phyloP scores from a whole-genome alignment of 2,888 invertebrate species.

The Platerodrilus igneus region DNA sequence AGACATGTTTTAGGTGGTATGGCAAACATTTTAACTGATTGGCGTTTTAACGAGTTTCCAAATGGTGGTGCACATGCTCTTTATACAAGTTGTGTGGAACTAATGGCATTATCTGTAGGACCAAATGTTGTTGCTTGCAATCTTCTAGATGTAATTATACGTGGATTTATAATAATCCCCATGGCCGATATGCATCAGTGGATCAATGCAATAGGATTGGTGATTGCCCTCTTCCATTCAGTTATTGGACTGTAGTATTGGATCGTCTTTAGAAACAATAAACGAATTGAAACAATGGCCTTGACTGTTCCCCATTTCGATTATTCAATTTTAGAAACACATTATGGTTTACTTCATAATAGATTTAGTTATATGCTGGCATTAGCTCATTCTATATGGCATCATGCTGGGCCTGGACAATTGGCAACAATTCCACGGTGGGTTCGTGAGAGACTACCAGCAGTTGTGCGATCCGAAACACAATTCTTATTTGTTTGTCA shows the following conservation, averaged over 20 bases:
- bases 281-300: slow-evolving; percentile 71
- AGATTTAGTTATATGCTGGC: slow-evolving; percentile 83
- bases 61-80: slow-evolving; percentile 92
- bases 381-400: slow-evolving; percentile 89
- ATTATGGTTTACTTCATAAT: slow-evolving; percentile 75
- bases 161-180: slow-evolving; percentile 71
- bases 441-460: slow-evolving; percentile 78
- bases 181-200: slow-evolving; percentile 82
- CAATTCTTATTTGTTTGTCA: slow-evolving; percentile 89
- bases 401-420: slow-evolving; percentile 92
- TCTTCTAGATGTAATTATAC: slow-evolving; percentile 78
- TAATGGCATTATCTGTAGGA: slow-evolving; percentile 86
- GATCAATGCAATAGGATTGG: slow-evolving; percentile 83
- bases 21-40: slow-evolving; percentile 59
- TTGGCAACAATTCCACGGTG: slow-evolving; percentile 50
- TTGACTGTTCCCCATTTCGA: slow-evolving; percentile 64
- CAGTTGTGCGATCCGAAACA: slow-evolving; percentile 78
- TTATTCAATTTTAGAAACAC: slow-evolving; percentile 74
- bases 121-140: slow-evolving; percentile 76
- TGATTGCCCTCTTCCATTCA: slow-evolving; percentile 86
- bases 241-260: slow-evolving; percentile 88
- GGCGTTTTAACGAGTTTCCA: slow-evolving; percentile 97
- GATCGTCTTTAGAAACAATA: slow-evolving; percentile 78
- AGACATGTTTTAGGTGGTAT: slow-evolving; percentile 23
- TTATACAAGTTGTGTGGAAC: slow-evolving; percentile 92